These are phyloP conservation scores for Ectemnius lituratus DNA, from an alignment of 2,888 invertebrate genomes.

Conservation along the genomic window DNA sequence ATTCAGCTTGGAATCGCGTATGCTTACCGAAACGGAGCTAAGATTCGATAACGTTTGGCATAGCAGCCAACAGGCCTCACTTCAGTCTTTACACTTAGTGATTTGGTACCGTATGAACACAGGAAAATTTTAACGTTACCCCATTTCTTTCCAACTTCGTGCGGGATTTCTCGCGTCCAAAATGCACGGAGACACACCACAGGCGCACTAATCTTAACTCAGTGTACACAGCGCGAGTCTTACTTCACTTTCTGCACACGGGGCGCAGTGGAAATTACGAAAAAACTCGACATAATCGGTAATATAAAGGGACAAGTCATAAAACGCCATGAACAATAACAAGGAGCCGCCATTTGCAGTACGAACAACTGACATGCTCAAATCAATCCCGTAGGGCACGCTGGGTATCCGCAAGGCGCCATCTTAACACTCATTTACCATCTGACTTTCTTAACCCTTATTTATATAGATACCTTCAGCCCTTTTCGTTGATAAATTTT, in stretches of 20 bases:
- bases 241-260: constrained; percentile 72
- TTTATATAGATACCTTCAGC: constrained; percentile 15
- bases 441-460: constrained; percentile 56
- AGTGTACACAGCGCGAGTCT: constrained; percentile 67
- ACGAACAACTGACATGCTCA: constrained; percentile 88
- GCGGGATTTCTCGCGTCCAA: constrained; percentile 71
- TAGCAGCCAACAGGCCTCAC: constrained; percentile 44
- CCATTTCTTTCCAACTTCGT: constrained; percentile 75
- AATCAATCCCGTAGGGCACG: constrained; percentile 78
- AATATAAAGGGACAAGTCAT: constrained; percentile 77
- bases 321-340: constrained; percentile 97
- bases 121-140: constrained; percentile 75
- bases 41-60: constrained; percentile 25
- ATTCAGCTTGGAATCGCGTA: constrained; percentile 18
- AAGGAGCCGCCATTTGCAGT: constrained; percentile 99
- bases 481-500: not conserved
- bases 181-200: constrained; percentile 69
- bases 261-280: constrained; percentile 70
- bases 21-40: constrained; percentile 43
- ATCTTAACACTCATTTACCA: constrained; percentile 72
- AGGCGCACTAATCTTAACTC: constrained; percentile 66
- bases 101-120: constrained; percentile 72
- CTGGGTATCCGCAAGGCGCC: constrained; percentile 72
- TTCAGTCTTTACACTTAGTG: constrained; percentile 59
- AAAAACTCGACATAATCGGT: constrained; percentile 76